Evolutionary conservation across 2,113 vertebrate genomes (phyloP), one percentile per base, ranked within the genome.

Genomic region (Lonchura striata): DNA sequence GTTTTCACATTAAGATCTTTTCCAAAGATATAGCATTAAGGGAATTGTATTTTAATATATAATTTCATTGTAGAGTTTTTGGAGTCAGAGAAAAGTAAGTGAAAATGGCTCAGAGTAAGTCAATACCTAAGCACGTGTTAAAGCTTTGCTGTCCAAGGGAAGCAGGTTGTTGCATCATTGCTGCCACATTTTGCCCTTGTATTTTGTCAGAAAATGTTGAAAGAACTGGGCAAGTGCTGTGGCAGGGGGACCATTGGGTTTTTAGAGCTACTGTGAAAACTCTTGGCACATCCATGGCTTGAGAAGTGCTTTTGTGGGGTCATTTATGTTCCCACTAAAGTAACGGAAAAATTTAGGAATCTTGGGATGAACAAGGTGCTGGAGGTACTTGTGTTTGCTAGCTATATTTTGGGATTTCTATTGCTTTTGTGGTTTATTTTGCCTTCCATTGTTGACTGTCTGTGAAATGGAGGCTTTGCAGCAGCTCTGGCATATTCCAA

Each of bases 381-480:
- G 44, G 17, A 7, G 8, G 6, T 71, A 27, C 37, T 95, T 3
- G 0, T 70, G 53, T 20, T 63, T 70, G 12, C 33, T 42, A 33
- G 18, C 19, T 66, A 6, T 30, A 31, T 52, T 87, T 82, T 31
- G 25, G 30, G 39, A 41, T 49, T 76, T 72, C 70, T 70, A 46
- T 60, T 76, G 49, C 53, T 76, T 70, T 71, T 68, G 15, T 84
- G 41, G 24, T 57, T 68, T 86, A 21, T 75, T 82, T 94, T 86
- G 20, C 86, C 79, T 64, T 56, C 46, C 31, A 35, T 69, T 92
- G 20, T 90, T 47, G 57, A 84, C 75, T 70, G 42, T 65, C 90
- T 89, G 89, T 95, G 78, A 88, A 49, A 82, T 42, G 57, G 83
- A 82, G 75, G 88, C 80, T 96, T 95, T 96, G 95, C 85, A 85